Percentiles rank a stretch among this genome's conserved stretches.
phyloP scores from a whole-genome alignment of 2,888 invertebrate genomes.

The Hydriomena furcata region DNA sequence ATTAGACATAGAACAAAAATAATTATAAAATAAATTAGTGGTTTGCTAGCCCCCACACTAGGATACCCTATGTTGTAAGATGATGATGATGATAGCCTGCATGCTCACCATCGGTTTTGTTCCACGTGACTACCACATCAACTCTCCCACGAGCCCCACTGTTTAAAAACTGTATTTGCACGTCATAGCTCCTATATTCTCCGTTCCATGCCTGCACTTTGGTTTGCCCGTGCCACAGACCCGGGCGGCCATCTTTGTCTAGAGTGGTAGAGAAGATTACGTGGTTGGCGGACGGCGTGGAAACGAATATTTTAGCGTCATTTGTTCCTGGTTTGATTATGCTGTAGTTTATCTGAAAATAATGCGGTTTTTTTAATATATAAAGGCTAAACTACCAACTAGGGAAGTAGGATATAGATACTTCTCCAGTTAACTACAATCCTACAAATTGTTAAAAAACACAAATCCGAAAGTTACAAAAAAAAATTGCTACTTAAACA shows the following conservation, averaged over 20 bases:
- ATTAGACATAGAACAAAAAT: too few species aligned
- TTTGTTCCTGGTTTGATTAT: slow-evolving; percentile 24
- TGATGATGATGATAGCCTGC: too few species aligned
- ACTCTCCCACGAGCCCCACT: neutral
- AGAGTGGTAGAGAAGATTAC: slow-evolving; percentile 38
- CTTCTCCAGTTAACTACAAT: too few species aligned
- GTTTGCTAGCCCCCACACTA: too few species aligned
- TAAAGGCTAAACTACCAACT: too few species aligned
- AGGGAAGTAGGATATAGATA: too few species aligned
- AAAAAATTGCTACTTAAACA: too few species aligned
- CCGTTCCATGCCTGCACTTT: slow-evolving; percentile 25
- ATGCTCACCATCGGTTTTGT: slow-evolving; percentile 51
- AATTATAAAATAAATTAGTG: too few species aligned
- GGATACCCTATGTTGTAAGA: too few species aligned
- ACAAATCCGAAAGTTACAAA: too few species aligned
- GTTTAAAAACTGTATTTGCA: slow-evolving; percentile 25
- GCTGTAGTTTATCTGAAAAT: slow-evolving; percentile 25
- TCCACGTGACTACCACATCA: slow-evolving; percentile 38
- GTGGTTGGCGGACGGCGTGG: slow-evolving; percentile 28
- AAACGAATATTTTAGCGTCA: slow-evolving; percentile 19
- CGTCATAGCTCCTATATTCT: slow-evolving; percentile 31
- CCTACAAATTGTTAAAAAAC: too few species aligned
- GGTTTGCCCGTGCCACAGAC: slow-evolving; percentile 26
- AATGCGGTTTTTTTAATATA: too few species aligned
- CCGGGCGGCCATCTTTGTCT: slow-evolving; percentile 15